A percentile compares a stretch with the other conserved stretches of the same genome.
phyloP scores from a whole-genome alignment of 2,888 invertebrate genomes.

The Idaea dimidiata region DNA sequence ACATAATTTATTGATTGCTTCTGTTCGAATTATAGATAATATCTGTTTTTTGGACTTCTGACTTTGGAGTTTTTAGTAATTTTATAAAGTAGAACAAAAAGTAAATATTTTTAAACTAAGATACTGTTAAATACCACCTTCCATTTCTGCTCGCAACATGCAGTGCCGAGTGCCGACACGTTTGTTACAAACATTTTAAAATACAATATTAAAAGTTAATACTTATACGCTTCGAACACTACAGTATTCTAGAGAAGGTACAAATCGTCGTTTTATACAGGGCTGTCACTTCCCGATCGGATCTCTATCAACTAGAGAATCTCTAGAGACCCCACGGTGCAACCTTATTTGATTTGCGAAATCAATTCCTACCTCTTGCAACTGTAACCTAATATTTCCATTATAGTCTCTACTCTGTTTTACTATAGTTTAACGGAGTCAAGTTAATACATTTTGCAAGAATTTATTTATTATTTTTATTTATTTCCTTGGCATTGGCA shows the following conservation, averaged over 20 bases:
- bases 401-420: constrained; percentile 28
- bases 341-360: constrained; percentile 62
- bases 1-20: too few species aligned
- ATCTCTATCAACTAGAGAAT: constrained; percentile 1
- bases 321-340: constrained; percentile 7
- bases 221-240: neutral
- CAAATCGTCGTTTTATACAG: neutral
- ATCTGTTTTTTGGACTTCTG: too few species aligned
- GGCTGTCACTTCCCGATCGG: constrained; percentile 2
- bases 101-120: too few species aligned
- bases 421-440: neutral
- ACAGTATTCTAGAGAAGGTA: neutral
- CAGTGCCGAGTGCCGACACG: neutral
- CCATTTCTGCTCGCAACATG: too few species aligned
- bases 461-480: neutral
- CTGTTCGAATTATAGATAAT: too few species aligned
- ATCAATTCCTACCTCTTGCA: constrained; percentile 63
- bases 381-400: constrained; percentile 62
- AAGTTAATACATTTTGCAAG: neutral
- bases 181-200: neutral
- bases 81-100: too few species aligned
- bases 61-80: too few species aligned
- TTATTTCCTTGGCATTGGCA: too few species aligned
- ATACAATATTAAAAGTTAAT: neutral
- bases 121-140: too few species aligned